These are phyloP conservation scores for Argopecten irradians DNA, from an alignment of 1,140 invertebrate species.

Conservation along the genomic window DNA sequence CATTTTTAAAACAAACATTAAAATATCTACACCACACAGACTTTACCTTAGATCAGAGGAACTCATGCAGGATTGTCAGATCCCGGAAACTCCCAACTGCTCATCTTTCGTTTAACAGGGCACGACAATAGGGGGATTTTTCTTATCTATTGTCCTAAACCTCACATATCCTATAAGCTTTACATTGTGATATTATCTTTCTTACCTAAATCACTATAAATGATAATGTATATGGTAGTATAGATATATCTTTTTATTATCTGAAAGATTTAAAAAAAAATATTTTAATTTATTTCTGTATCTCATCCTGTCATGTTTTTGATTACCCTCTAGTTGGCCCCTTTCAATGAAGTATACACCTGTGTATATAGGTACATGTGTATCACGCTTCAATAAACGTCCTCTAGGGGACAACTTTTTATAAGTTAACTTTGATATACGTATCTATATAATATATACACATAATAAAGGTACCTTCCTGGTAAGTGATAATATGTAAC, in stretches of 20 bases:
- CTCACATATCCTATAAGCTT: too few species aligned
- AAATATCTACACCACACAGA: background rate
- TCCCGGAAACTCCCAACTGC: background rate
- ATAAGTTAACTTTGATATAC: background rate
- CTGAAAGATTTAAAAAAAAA: too few species aligned
- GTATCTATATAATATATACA: background rate
- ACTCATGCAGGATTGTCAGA: background rate
- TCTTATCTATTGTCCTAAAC: background rate
- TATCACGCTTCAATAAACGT: constrained; percentile 1
- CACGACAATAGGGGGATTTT: background rate
- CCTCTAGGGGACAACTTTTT: background rate
- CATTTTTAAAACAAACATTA: background rate
- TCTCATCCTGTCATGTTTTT: background rate
- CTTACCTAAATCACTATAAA: too few species aligned
- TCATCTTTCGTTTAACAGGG: background rate
- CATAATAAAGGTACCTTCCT: background rate
- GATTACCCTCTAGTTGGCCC: background rate
- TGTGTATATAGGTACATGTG: background rate
- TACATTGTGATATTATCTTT: too few species aligned
- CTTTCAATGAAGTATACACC: constrained; percentile 2
- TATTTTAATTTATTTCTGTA: too few species aligned
- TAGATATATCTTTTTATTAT: too few species aligned
- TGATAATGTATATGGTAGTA: too few species aligned
- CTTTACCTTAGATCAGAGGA: background rate
- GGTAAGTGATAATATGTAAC: background rate